phyloP scores from a whole-genome alignment of 2,113 vertebrate species.

The Halcyon malimbica region DNA sequence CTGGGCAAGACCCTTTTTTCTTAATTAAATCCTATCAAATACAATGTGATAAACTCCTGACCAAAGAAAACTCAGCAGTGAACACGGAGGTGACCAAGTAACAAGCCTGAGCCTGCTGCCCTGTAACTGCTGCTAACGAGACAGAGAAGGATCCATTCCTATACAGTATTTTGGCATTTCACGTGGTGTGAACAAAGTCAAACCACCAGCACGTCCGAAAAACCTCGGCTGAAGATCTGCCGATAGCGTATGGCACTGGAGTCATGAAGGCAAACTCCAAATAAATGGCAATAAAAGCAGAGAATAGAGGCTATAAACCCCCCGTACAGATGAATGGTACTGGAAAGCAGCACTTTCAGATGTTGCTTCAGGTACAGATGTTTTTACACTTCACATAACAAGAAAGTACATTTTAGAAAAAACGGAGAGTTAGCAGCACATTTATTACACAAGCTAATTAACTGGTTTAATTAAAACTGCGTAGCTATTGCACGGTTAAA shows the following conservation, averaged over 20 bases:
- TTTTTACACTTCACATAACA: background rate
- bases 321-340: background rate
- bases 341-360: background rate
- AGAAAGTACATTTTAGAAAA: background rate
- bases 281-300: background rate
- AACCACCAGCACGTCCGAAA: background rate
- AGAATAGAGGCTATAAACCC: background rate
- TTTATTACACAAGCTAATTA: background rate
- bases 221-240: background rate
- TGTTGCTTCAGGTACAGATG: background rate
- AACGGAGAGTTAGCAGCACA: background rate
- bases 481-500: background rate
- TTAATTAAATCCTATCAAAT: background rate
- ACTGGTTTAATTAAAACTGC: background rate
- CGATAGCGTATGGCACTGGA: rapidly evolving
- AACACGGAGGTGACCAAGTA: background rate
- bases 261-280: background rate
- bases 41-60: background rate
- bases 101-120: background rate
- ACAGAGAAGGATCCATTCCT: background rate
- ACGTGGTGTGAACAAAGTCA: background rate
- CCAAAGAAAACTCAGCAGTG: background rate
- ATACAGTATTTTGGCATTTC: background rate
- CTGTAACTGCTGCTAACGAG: background rate
- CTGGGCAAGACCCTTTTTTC: background rate